Evolutionary conservation across 1,140 invertebrate genomes (phyloP), one percentile per base, ranked within the genome.

Genomic region (Stratiolaelaps scimitus): DNA sequence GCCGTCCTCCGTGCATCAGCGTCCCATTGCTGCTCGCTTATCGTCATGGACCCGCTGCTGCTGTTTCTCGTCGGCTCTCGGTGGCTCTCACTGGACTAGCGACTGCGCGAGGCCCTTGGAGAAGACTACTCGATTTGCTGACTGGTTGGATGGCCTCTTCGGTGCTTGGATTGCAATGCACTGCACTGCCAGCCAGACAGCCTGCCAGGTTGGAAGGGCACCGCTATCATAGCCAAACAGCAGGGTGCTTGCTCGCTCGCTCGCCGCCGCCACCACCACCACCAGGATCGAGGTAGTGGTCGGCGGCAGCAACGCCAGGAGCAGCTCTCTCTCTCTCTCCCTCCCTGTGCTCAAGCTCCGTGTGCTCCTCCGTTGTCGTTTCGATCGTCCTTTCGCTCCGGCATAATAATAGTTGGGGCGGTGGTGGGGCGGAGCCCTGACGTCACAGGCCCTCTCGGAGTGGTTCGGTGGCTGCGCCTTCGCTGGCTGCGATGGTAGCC

Each of bases 371-470:
- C n/a, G n/a, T n/a, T n/a, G n/a, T n/a, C n/a, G 19, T 23, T 48
- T 23, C 19, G 47, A 20, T 26, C 53, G 26, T 34, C 23, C 53
- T 60, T 60, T 60, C 53, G 53, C 53, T 60, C 34, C 53, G 53
- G 34, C 53, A 60, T 60, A 60, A 60, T 60, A 60, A 34, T 34
- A 29, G 34, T 60, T 34, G 34, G 34, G 53, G 53, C 53, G 53
- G 53, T 29, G 53, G 26, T 60, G 34, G 34, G 53, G 53, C 53
- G 53, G 53, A 60, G 53, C 53, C 15, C 34, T 60, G 53, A 60
- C 53, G 53, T 60, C 53, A 60, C 53, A 60, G 53, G 53, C 53
- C 53, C 53, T 60, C 53, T 60, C 53, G 53, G 53, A 60, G 53
- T 60, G 23, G 53, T 34, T n/a, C n/a, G n/a, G n/a, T n/a, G n/a